Conservation (phyloP, 2,113 vertebrate genomes). For the Aviceda subcristata region DNA sequence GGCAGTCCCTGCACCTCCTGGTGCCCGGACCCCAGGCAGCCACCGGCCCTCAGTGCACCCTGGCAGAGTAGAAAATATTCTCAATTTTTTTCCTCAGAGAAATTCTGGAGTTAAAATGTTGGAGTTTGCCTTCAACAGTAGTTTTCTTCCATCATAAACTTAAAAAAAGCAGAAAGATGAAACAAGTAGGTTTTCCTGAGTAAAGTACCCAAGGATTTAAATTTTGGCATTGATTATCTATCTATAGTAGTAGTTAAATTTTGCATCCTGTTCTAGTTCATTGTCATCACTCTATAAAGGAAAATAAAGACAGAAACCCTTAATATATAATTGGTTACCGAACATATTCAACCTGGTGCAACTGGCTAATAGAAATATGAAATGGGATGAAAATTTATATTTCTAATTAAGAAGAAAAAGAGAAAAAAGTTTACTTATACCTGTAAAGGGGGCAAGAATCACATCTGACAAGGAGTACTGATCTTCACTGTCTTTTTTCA, state of each 20-base stretch:
- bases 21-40: not conserved
- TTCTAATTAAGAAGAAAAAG: not conserved
- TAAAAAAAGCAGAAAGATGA: not conserved
- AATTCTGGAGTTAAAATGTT: not conserved
- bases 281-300: not conserved
- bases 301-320: not conserved
- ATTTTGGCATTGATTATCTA: not conserved
- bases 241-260: not conserved
- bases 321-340: not conserved
- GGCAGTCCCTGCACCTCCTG: not conserved
- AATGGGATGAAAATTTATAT: not conserved
- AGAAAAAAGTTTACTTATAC: not conserved
- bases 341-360: not conserved
- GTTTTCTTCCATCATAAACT: not conserved
- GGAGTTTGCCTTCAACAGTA: not conserved
- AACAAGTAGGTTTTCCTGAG: not conserved
- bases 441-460: not conserved
- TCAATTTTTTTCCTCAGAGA: accelerated
- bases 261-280: not conserved
- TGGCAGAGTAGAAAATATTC: not conserved
- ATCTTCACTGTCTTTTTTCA: not conserved
- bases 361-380: not conserved
- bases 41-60: accelerated
- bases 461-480: not conserved
- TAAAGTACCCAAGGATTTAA: not conserved